These are phyloP conservation scores for Diprion similis DNA, from an alignment of 1,140 invertebrate species.

Conservation along the genomic window DNA sequence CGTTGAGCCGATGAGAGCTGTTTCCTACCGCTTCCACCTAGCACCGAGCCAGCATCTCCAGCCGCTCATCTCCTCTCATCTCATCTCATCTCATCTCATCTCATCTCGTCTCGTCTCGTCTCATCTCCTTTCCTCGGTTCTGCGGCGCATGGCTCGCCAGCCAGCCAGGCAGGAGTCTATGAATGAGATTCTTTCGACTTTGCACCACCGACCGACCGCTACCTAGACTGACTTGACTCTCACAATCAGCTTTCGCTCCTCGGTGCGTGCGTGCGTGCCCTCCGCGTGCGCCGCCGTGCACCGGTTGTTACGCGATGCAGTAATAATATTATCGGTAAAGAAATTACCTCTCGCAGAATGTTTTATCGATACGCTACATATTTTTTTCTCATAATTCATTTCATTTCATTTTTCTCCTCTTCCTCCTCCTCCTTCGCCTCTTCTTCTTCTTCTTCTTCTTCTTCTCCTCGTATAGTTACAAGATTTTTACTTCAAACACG, in stretches of 20 bases:
- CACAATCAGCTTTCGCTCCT: too few species aligned
- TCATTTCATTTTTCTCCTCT: background rate
- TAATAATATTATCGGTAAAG: too few species aligned
- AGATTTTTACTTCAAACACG: slow-evolving; percentile 5
- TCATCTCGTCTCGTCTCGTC: background rate
- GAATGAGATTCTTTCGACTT: slow-evolving; percentile 5
- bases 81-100: slow-evolving; percentile 31
- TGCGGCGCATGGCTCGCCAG: background rate
- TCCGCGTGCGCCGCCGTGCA: background rate
- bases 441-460: too few species aligned
- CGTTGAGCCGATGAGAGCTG: slow-evolving; percentile 6
- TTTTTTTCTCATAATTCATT: background rate
- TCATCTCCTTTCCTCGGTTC: background rate
- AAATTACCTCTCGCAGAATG: too few species aligned
- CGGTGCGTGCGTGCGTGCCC: background rate
- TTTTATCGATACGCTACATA: too few species aligned
- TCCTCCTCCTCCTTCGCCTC: slow-evolving; percentile 11
- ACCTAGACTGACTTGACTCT: too few species aligned
- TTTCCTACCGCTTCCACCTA: slow-evolving; percentile 29
- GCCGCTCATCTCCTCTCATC: slow-evolving; percentile 16
- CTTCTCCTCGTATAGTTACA: too few species aligned
- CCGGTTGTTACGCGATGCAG: background rate
- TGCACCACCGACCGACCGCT: background rate
- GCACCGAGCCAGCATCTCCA: slow-evolving; percentile 29
- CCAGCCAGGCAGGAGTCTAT: too few species aligned